Base-by-base conservation (phyloP, 1,140 invertebrate species). In the Latrodectus geometricus region DNA sequence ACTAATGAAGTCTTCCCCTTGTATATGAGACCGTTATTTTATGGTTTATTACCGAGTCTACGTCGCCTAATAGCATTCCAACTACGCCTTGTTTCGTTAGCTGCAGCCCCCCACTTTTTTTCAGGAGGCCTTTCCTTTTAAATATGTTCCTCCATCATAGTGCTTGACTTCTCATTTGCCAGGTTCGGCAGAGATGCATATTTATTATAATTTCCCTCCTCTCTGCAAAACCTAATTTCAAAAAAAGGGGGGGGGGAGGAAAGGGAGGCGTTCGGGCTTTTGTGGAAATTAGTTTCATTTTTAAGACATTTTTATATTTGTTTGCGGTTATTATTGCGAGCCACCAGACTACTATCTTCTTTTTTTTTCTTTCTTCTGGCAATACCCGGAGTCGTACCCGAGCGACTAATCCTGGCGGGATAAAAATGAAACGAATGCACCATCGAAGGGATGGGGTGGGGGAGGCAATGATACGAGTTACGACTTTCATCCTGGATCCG, bases 1-100 rank as follows among this genome's bases (percentile, higher is more conserved):
- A 77, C 82, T 85, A 85, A 85, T 85, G 82, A 85, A 85, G 82
- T 85, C 66, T 65, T 77, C 82, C 49, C 56, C 23, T 69, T 48
- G 50, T 54, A 54, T 70, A 69, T 23, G 50, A 54, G 80, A 14
- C 72, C 54, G 72, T 74, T 83, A 65, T 83, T 83, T 83, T 74
- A 74, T 81, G 70, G 72, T 83, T 83, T 83, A 83, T 83, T 83
- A 74, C 79, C n/a, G 12, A 68, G 78, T 21, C 76, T 17, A 54
- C 17, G 74, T 11, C 54, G 20, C 50, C 74, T 76, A 76, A 76
- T 76, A 76, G 74, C 74, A 56, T 76, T 17, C 54, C 54, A 61
- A 61, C 54, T 61, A 20, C 9, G 77, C 15, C 77, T 79, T 79
- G 54, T 79, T 61, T 61, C n/a, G 61, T 35, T 49, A 14, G 35